These are phyloP conservation scores for Cebidichthys violaceus DNA, from an alignment of 2,113 vertebrate genomes.

Conservation along the genomic window DNA sequence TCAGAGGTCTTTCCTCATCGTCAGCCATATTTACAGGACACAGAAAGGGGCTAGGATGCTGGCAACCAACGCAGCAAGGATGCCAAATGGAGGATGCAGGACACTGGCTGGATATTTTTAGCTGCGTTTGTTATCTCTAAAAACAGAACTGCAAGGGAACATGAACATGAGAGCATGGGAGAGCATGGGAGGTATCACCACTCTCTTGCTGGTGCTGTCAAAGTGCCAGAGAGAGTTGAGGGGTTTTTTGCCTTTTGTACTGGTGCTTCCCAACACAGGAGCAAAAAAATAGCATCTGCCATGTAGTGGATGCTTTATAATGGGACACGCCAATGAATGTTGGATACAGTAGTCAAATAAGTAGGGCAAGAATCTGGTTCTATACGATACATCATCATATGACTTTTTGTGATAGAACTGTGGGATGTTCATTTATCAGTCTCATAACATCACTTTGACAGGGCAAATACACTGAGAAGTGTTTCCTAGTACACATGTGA, in stretches of 20 bases:
- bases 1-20: constrained; percentile 29
- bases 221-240: constrained; percentile 48
- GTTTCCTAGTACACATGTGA: not conserved
- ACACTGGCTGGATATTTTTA: constrained; percentile 50
- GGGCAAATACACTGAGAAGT: not conserved
- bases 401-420: not conserved
- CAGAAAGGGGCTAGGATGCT: not conserved
- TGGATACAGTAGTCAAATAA: not conserved
- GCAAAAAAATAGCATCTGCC: constrained; percentile 57
- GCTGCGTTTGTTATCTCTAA: constrained; percentile 66
- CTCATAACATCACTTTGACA: not conserved
- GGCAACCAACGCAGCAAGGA: constrained; percentile 5
- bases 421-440: not conserved
- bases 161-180: constrained; percentile 66
- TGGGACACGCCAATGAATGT: constrained; percentile 18
- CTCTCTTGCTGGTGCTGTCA: constrained; percentile 61
- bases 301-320: constrained; percentile 41
- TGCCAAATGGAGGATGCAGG: constrained; percentile 25
- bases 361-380: not conserved
- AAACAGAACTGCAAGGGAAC: constrained; percentile 69
- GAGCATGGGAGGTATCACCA: constrained; percentile 62
- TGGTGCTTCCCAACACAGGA: constrained; percentile 46
- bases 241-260: constrained; percentile 53
- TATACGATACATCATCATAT: no score
- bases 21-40: constrained; percentile 30